A percentile compares a stretch with the other conserved stretches of the same genome.
Evolutionary conservation across 2,113 vertebrate species (phyloP).

Genomic region (Genyomyrus donnyi): DNA sequence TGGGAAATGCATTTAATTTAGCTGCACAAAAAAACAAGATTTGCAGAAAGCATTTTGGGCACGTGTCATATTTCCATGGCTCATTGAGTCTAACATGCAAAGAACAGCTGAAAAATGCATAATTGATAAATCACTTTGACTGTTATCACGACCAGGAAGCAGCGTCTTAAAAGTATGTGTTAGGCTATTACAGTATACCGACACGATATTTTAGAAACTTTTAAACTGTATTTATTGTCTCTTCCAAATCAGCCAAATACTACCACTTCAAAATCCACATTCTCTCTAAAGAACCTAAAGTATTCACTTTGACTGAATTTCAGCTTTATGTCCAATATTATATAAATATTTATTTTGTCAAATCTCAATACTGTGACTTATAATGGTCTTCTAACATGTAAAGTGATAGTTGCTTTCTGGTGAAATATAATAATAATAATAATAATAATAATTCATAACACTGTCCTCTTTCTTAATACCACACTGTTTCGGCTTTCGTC

Average conservation of each 20-base stretch:
- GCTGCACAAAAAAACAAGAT: slow-evolving; percentile 15
- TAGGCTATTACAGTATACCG: neutral
- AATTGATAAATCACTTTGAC: neutral
- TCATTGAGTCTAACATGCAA: neutral
- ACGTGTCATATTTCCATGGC: neutral
- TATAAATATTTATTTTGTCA: neutral
- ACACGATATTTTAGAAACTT: neutral
- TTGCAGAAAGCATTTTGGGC: neutral
- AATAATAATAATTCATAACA: neutral
- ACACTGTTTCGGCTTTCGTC: neutral
- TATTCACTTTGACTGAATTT: neutral
- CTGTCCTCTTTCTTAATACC: neutral
- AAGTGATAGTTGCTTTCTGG: neutral
- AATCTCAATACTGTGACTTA: neutral
- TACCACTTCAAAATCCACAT: neutral
- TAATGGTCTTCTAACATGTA: neutral
- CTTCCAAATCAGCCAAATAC: neutral
- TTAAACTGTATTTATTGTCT: neutral
- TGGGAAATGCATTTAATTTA: slow-evolving; percentile 27
- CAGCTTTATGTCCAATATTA: neutral
- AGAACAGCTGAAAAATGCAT: neutral
- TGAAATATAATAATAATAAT: neutral
- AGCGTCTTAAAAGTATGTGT: neutral
- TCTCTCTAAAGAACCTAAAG: neutral
- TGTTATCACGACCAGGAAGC: neutral